These are phyloP conservation scores for Platysternon megacephalum DNA, from an alignment of 2,113 vertebrate species.

Conservation along the genomic window DNA sequence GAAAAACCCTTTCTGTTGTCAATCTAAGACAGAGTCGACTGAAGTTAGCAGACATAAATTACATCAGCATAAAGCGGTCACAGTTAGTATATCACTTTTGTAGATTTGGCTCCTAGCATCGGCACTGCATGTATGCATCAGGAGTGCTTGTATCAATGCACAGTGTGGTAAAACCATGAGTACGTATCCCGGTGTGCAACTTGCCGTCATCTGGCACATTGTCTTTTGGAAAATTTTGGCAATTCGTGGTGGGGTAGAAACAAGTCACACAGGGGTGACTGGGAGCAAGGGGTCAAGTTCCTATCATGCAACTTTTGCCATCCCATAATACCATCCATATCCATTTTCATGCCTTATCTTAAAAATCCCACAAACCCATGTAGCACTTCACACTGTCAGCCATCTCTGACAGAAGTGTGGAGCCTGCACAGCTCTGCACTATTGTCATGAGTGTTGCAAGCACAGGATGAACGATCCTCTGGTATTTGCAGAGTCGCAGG, in stretches of 20 bases:
- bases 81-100: neutral
- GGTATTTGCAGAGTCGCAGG: neutral
- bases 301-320: neutral
- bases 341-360: neutral
- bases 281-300: neutral
- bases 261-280: neutral
- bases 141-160: neutral
- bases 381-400: neutral
- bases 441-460: neutral
- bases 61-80: neutral
- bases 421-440: neutral
- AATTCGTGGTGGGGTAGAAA: neutral
- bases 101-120: neutral
- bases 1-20: neutral
- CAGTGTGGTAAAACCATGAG: neutral
- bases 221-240: neutral
- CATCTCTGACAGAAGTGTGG: neutral
- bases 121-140: neutral
- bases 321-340: neutral
- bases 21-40: neutral
- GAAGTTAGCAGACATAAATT: neutral
- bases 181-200: neutral
- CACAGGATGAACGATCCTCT: neutral
- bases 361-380: neutral
- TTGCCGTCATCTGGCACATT: neutral